A percentile compares a stretch with the other conserved stretches of the same genome.
These are phyloP conservation scores for Leptopilina syphax DNA, from an alignment of 2,888 invertebrate species.

Conservation along the genomic window DNA sequence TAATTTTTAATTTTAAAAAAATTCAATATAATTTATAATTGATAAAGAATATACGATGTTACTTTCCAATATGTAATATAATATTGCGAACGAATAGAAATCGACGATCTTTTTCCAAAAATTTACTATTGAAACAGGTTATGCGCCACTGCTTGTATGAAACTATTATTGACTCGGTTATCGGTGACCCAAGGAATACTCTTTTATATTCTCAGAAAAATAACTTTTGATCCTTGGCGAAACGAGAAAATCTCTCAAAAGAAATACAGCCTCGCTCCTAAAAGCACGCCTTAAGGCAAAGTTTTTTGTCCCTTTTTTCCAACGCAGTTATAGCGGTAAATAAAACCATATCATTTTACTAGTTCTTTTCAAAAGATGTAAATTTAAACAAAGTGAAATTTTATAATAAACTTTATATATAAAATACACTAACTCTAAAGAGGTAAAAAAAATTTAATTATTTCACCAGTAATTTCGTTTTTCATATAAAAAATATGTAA, in stretches of 20 bases:
- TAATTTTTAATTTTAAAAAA: no score
- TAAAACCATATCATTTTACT: constrained; percentile 7
- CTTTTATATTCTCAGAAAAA: constrained; percentile 36
- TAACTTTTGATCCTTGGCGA: constrained; percentile 36
- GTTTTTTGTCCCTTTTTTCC: constrained; percentile 12
- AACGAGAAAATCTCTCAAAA: constrained; percentile 35
- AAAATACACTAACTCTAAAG: neutral
- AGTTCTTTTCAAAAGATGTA: neutral
- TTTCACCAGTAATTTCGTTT: no score
- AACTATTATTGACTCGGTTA: constrained; percentile 20
- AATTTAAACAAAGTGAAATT: neutral
- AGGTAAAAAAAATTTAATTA: neutral
- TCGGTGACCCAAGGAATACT: constrained; percentile 22
- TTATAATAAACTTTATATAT: neutral
- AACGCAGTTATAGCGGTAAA: constrained; percentile 1
- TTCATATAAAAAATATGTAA: no score
- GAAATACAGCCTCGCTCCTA: constrained; percentile 19
- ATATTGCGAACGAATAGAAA: neutral
- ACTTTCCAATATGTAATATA: no score
- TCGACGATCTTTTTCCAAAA: neutral
- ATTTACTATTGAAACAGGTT: neutral
- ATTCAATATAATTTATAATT: no score
- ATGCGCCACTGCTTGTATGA: constrained; percentile 11
- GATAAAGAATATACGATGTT: no score
- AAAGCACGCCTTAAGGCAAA: constrained; percentile 13